Evolutionary conservation across 35 echinoderm and acorn worm species (phyloP), one percentile per base, ranked within the genome.

Genomic region (Acanthaster planci): DNA sequence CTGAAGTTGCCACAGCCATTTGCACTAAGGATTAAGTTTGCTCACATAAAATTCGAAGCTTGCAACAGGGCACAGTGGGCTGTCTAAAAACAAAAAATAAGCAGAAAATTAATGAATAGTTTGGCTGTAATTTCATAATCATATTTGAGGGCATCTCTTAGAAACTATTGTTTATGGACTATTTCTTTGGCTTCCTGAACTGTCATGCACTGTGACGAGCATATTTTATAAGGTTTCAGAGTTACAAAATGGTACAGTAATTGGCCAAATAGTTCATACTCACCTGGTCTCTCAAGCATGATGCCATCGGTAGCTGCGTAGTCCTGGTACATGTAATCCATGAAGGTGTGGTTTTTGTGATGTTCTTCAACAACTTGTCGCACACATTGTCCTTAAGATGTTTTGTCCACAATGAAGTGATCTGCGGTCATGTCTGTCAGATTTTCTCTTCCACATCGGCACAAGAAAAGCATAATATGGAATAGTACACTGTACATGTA

Each of bases 391-490:
- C 85, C 85, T 27, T 77, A 30, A 51, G 40, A 78, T 23, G 6
- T 52, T 10, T 42, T 79, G 37, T 78, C 21, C 16, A 87, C 36
- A 30, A 47, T 26, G 42, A 87, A 87, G 53, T 87, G 85, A 57
- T 87, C 75, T 42, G 16, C 44, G 22, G 40, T 56, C n/a, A 87
- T 36, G 40, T 44, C 51, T 32, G 72, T 0, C 9, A 87, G 53
- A 31, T 87, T 87, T 37, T 87, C 85, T 29, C 85, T 37, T 17
- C 76, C 85, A 51, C 85, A 23, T n/a, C 76, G 76, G 72, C 85
- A 78, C 5, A 87, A 36, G 76, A 77, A 87, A 76, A 87, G 39
- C 85, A 87, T 87, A 21, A 35, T 87, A 42, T 47, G n/a, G n/a
- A n/a, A n/a, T n/a, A n/a, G n/a, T n/a, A n/a, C n/a, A n/a, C n/a